Base-by-base conservation (phyloP, 2,797 vertebrate species). In the Dryobates pubescens region DNA sequence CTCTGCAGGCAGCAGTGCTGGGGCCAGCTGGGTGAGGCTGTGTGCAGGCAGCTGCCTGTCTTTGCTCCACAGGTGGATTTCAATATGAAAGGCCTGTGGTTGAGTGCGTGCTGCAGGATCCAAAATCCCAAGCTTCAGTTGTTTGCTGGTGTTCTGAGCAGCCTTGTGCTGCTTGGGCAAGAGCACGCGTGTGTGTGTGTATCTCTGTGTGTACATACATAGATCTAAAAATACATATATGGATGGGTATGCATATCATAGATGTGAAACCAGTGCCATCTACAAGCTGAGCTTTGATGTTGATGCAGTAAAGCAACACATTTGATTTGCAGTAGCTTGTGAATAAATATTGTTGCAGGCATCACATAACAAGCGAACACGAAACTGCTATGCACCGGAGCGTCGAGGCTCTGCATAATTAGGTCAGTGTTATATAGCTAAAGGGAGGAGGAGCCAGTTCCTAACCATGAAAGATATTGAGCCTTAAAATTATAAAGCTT, bases 261-360 rank as follows among this genome's bases (percentile, higher is more conserved):
- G n/a, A 69, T 86, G 58, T 59, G 32, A 87, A 87, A 38, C 58
- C 51, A 64, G 56, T 45, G 16, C 36, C 6, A 84, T 77, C 83
- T 72, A 64, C 88, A 85, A 91, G 79, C 65, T 69, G 7, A 4
- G 75, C 88, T 94, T 94, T 94, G 96, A 93, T 91, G 93, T 71
- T 57, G 47, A 79, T 0, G 0, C 69, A 38, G 53, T 26, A 69
- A 91, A 92, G 27, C 71, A 88, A 90, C 29, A 26, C 2, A 1
- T 85, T 93, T 82, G 82, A 56, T 91, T 95, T 91, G 81, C 89
- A 94, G 89, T 30, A 19, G 58, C 91, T 91, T 23, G 65, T 82
- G 90, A 94, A 92, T 93, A 92, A 94, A 86, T 79, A 91, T 82
- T 91, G 78, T 92, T 92, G 75, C 88, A 87, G 83, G 81, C 65